Percentiles rank a stretch among this genome's conserved stretches.
phyloP scores from a whole-genome alignment of 2,888 invertebrate genomes.

The Papilio demoleus region DNA sequence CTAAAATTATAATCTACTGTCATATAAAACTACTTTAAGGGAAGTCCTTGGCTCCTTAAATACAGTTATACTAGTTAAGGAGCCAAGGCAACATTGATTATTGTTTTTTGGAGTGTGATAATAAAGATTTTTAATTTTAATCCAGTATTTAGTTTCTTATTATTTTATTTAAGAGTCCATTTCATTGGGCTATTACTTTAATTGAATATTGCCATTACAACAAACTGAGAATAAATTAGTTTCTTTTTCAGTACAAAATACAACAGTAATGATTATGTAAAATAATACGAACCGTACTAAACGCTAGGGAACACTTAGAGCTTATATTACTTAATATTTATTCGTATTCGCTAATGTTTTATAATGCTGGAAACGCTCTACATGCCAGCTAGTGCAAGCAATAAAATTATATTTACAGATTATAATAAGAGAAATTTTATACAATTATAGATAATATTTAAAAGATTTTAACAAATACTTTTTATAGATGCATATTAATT shows the following conservation, averaged over 20 bases:
- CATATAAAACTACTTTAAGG: too few relatives aligned
- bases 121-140: too few relatives aligned
- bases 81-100: too few relatives aligned
- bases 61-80: too few relatives aligned
- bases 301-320: not conserved
- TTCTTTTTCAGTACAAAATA: not conserved
- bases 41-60: too few relatives aligned
- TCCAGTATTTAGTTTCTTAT: not conserved
- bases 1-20: too few relatives aligned
- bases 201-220: not conserved
- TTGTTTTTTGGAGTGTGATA: too few relatives aligned
- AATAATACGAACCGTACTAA: not conserved
- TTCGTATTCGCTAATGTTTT: not conserved
- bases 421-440: not conserved
- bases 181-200: not conserved
- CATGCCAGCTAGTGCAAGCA: too few relatives aligned
- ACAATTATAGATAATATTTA: not conserved
- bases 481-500: not conserved
- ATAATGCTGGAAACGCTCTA: too few relatives aligned
- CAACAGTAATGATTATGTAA: not conserved
- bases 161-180: constrained; percentile 2
- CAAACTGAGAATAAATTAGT: constrained; percentile 4
- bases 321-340: not conserved
- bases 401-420: too few relatives aligned
- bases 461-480: not conserved